phyloP scores from a whole-genome alignment of 2,888 invertebrate species.

The Aphidoletes aphidimyza region DNA sequence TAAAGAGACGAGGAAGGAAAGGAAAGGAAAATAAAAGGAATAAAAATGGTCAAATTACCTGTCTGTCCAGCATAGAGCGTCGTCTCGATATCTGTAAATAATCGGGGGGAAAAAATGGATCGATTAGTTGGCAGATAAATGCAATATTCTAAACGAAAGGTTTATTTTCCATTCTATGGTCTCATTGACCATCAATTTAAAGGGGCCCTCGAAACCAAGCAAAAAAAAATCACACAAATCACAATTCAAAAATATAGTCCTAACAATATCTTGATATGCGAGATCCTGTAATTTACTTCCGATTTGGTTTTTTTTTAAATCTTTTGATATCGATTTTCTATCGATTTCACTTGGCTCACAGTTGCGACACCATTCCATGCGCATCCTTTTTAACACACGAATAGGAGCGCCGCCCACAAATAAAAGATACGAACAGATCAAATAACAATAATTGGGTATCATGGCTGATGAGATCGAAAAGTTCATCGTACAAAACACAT shows the following conservation, averaged over 20 bases:
- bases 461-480: conserved; percentile 2
- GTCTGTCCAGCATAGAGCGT: conserved; percentile 89
- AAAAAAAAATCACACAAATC: conserved; percentile 5
- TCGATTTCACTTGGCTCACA: not conserved
- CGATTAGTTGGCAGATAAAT: not conserved
- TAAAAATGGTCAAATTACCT: conserved; percentile 71
- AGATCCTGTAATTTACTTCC: conserved; percentile 51
- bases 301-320: conserved; percentile 31
- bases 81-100: conserved; percentile 84
- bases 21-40: conserved; percentile 55
- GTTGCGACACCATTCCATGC: not conserved
- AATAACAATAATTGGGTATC: conserved; percentile 21
- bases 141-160: not conserved
- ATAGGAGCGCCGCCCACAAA: not conserved
- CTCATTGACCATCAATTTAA: conserved; percentile 11
- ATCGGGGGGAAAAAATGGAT: conserved; percentile 65
- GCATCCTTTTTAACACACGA: not conserved
- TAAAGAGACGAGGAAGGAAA: conserved; percentile 18
- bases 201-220: too few species aligned
- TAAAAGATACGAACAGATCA: not conserved
- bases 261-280: not conserved
- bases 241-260: conserved; percentile 1
- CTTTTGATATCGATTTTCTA: not conserved
- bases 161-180: not conserved
- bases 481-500: conserved; percentile 31